Base-by-base conservation (phyloP, 2,113 vertebrate genomes). In the Arenaria interpres region DNA sequence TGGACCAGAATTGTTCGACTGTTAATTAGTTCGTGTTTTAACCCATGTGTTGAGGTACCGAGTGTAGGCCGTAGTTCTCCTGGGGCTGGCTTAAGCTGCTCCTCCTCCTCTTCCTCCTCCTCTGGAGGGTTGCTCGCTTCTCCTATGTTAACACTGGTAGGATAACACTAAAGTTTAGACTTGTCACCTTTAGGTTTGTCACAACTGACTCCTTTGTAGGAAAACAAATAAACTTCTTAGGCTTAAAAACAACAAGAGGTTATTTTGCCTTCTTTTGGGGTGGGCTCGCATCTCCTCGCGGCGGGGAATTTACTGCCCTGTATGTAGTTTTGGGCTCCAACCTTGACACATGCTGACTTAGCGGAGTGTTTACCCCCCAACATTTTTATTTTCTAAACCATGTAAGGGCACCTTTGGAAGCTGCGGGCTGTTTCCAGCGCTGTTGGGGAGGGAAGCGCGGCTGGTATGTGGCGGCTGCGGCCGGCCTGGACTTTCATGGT, bases 401-500 rank as follows among this genome's bases (percentile, higher is more conserved):
- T 7, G 25, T 41, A 4, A 23, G 0, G 0, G 39, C 5, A 8
- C 48, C 6, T 45, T 62, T 13, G 60, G 35, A 35, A 71, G 63
- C 51, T 27, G 45, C 25, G 0, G 62, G n/a, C 94, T 64, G 50
- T 93, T 89, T 95, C 64, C 63, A 94, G 96, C 48, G 6, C 88
- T 87, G 60, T 63, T 12, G 6, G 56, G n/a, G 22, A 87, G 73
- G 28, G 30, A 81, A 71, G 33, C 48, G 39, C 74, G 81, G 12
- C 41, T 82, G 96, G 78, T 56, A 90, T 76, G 88, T 21, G 71
- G 48, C 62, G 43, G 62, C n/a, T 2, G 27, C 71, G 51, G 93
- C 79, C 39, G 8, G 33, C 46, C 66, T 91, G 95, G 46, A 81
- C 95, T 97, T 97, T 96, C 71, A 85, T 93, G 92, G 95, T 93